Conservation (phyloP, 2,113 vertebrate species). For the Nansenia antarctica region DNA sequence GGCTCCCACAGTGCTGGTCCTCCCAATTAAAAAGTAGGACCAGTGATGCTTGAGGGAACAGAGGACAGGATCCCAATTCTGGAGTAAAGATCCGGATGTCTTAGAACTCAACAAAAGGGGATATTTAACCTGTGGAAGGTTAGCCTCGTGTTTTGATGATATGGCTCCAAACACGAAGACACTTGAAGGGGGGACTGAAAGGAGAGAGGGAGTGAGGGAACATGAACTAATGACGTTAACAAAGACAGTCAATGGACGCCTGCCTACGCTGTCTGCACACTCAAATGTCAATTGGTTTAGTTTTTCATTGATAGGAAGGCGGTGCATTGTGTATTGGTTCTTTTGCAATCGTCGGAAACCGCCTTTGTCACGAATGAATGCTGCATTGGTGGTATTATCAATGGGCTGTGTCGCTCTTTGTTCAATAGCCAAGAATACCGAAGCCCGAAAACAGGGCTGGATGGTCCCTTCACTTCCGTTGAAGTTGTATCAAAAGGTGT, state of each 20-base stretch:
- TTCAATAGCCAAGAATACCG: too few species aligned
- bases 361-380: background rate
- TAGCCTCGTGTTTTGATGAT: background rate
- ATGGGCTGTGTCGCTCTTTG: background rate
- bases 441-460: too few species aligned
- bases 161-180: constrained; percentile 25
- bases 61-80: background rate
- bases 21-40: constrained; percentile 12
- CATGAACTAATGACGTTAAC: constrained; percentile 34
- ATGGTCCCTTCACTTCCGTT: too few species aligned
- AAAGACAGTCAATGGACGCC: constrained; percentile 22
- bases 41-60: background rate
- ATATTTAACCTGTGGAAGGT: background rate
- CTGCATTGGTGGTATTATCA: background rate
- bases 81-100: background rate
- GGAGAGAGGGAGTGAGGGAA: constrained; percentile 2
- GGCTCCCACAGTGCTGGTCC: background rate
- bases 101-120: background rate
- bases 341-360: background rate
- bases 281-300: constrained; percentile 9
- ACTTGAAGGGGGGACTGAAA: constrained; percentile 30
- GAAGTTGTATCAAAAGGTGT: too few species aligned
- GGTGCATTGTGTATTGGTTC: background rate
- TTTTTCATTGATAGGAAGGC: constrained; percentile 1
- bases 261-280: constrained; percentile 1